A percentile compares a stretch with the other conserved stretches of the same genome.
Evolutionary conservation across 2,888 invertebrate genomes (phyloP).

Genomic region (Agrochola circellaris): DNA sequence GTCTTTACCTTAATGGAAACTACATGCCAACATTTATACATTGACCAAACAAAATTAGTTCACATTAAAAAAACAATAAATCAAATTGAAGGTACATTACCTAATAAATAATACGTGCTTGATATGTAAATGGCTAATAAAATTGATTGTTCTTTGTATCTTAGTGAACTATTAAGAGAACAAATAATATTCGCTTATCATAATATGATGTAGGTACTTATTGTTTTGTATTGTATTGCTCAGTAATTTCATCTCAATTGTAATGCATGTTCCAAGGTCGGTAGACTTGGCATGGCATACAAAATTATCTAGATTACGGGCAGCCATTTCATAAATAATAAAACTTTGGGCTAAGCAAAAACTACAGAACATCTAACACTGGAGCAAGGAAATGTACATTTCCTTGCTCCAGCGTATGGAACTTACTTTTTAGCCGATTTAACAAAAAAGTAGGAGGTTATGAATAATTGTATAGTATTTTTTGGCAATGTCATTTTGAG

Average conservation of each 20-base stretch:
- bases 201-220: neutral
- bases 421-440: neutral
- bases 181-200: neutral
- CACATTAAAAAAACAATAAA: neutral
- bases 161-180: neutral
- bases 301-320: neutral
- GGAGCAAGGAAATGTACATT: no score
- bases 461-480: no score
- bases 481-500: neutral
- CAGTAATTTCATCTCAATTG: constrained; percentile 36
- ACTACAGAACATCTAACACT: neutral
- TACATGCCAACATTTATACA: neutral
- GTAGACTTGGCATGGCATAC: constrained; percentile 27
- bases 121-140: constrained; percentile 19
- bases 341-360: neutral
- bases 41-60: neutral
- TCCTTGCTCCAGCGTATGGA: neutral
- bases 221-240: constrained; percentile 2
- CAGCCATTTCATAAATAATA: neutral
- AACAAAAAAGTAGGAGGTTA: no score
- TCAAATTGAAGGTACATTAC: neutral
- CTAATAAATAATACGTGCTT: constrained; percentile 4
- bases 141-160: constrained; percentile 8
- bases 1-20: neutral
- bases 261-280: constrained; percentile 40